These are phyloP conservation scores for Bembecia ichneumoniformis DNA, from an alignment of 2,888 invertebrate species.

Conservation along the genomic window DNA sequence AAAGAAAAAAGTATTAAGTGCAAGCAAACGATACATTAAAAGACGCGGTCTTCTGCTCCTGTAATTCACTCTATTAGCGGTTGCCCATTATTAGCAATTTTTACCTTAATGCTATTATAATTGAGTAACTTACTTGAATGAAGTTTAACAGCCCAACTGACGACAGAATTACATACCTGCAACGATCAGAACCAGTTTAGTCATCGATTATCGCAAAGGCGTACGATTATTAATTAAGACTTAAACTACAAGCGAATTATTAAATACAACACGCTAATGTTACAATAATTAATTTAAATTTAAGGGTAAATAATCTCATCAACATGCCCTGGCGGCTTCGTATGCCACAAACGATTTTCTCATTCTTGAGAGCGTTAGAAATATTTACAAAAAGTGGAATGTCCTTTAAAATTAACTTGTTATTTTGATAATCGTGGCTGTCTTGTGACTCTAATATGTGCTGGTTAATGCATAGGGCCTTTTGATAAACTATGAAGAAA, in stretches of 20 bases:
- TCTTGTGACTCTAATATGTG: too few species aligned
- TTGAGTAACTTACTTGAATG: conserved; percentile 2
- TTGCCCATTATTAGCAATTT: background rate
- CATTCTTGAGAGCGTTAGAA: too few species aligned
- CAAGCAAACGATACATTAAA: too few species aligned
- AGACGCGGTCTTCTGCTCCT: background rate
- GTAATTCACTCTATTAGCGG: conserved; percentile 1
- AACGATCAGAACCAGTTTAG: conserved; percentile 31
- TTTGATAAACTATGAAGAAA: too few species aligned
- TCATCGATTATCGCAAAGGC: conserved; percentile 24
- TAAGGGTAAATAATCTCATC: background rate
- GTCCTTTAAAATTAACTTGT: too few species aligned
- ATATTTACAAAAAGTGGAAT: too few species aligned
- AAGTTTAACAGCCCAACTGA: background rate
- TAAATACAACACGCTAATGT: background rate
- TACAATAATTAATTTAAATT: background rate
- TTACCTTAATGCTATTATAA: background rate
- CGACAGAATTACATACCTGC: conserved; percentile 31
- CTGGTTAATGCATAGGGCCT: too few species aligned
- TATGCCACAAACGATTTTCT: background rate
- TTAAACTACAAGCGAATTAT: background rate
- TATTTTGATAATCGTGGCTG: too few species aligned
- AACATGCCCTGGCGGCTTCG: background rate
- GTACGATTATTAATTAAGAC: conserved; percentile 20
- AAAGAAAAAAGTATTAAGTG: too few species aligned